These are phyloP conservation scores for Zootermopsis nevadensis DNA, from an alignment of 2,888 invertebrate species.

Conservation along the genomic window DNA sequence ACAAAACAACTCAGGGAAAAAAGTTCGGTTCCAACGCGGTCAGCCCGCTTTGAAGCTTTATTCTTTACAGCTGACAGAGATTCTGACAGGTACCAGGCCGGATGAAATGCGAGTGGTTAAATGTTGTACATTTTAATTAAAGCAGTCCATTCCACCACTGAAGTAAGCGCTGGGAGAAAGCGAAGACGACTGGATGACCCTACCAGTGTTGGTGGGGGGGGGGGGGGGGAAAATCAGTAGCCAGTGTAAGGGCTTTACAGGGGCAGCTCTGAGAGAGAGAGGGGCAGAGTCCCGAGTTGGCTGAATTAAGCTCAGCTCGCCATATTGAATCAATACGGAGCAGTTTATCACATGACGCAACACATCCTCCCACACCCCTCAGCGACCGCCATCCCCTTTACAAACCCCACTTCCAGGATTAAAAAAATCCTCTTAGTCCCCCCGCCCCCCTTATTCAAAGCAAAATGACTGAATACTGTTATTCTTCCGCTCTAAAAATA, in stretches of 20 bases:
- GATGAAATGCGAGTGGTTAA: too few relatives aligned
- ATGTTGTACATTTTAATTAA: not conserved
- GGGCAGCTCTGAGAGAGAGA: not conserved
- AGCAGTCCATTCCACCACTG: constrained; percentile 14
- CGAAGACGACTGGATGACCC: not conserved
- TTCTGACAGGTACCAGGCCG: too few relatives aligned
- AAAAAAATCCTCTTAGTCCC: not conserved
- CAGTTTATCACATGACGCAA: constrained; percentile 38
- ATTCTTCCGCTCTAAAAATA: too few relatives aligned
- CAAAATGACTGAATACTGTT: too few relatives aligned
- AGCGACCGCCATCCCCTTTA: not conserved
- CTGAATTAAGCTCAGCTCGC: constrained; percentile 35
- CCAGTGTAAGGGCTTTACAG: not conserved
- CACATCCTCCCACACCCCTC: not conserved
- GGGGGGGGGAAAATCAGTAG: not conserved
- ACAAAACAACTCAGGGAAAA: too few relatives aligned
- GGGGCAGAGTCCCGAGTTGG: constrained; percentile 10
- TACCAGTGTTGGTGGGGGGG: not conserved
- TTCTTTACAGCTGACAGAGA: too few relatives aligned
- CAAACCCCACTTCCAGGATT: not conserved
- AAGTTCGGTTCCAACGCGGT: too few relatives aligned
- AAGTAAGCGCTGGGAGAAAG: constrained; percentile 5
- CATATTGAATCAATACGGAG: constrained; percentile 38
- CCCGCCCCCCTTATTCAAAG: not conserved
- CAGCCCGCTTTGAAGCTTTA: too few relatives aligned